These are phyloP conservation scores for Troilus luridus DNA, from an alignment of 2,888 invertebrate genomes.

Conservation along the genomic window DNA sequence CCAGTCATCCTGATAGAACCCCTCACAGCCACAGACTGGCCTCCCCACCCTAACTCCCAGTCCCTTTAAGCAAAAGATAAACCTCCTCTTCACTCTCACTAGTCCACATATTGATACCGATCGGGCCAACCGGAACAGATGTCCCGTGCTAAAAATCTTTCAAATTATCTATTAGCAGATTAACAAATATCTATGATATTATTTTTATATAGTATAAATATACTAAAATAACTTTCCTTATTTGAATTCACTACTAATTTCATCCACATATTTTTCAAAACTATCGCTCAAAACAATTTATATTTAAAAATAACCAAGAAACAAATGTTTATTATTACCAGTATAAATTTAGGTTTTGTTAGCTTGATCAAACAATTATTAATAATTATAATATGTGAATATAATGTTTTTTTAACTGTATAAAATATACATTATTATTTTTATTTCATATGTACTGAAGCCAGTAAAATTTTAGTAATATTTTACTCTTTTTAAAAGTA, in stretches of 20 bases:
- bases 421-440: background rate
- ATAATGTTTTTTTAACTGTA: background rate
- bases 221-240: background rate
- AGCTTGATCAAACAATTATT: background rate
- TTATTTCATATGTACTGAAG: background rate
- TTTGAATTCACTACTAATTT: background rate
- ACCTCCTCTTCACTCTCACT: conserved; percentile 51
- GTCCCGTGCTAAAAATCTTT: background rate
- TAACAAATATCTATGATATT: background rate
- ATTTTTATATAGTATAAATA: background rate
- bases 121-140: background rate
- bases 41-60: conserved; percentile 25
- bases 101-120: conserved; percentile 11
- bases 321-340: background rate
- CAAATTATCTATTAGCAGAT: background rate
- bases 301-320: background rate
- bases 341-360: no score
- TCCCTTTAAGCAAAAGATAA: conserved; percentile 52
- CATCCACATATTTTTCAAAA: background rate
- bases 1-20: conserved; percentile 52
- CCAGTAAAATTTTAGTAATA: background rate
- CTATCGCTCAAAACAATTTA: background rate
- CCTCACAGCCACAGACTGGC: conserved; percentile 56
- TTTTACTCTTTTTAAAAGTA: no score
- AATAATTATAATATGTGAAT: background rate